phyloP scores from a whole-genome alignment of 2,113 vertebrate genomes.

The Polypterus senegalus region DNA sequence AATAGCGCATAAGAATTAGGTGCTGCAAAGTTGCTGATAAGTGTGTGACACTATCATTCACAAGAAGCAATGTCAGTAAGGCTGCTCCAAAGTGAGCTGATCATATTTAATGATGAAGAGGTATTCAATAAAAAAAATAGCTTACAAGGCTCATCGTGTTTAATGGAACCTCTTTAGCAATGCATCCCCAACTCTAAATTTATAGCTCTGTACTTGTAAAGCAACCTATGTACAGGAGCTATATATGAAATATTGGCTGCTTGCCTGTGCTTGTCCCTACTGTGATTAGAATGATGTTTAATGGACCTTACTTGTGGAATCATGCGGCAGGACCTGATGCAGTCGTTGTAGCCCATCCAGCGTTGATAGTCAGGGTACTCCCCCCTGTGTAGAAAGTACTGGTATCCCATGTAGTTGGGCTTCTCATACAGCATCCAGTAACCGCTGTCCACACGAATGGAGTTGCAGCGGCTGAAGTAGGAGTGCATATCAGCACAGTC shows the following conservation, averaged over 20 bases:
- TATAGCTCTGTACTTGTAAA: not conserved
- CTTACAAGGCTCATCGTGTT: too few species aligned
- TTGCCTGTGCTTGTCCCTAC: not conserved
- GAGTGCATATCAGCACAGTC: conserved; percentile 17
- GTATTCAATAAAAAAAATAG: too few species aligned
- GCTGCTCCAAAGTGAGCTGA: too few species aligned
- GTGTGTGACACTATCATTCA: not conserved
- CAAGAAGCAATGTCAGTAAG: not conserved
- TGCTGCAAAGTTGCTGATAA: not conserved
- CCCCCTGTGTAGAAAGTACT: conserved; percentile 19
- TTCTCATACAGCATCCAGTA: conserved; percentile 21
- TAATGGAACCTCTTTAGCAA: too few species aligned
- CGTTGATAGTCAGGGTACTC: conserved; percentile 23
- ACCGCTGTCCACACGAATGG: conserved; percentile 15
- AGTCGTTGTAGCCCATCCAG: conserved; percentile 12
- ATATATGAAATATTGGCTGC: not conserved
- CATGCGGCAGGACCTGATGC: conserved; percentile 11
- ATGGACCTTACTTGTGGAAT: conserved; percentile 13
- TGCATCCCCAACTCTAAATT: too few species aligned
- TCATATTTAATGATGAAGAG: too few species aligned
- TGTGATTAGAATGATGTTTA: not conserved
- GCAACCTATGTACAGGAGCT: not conserved
- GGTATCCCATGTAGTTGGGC: conserved; percentile 23
- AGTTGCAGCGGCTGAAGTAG: conserved; percentile 17
- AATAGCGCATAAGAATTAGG: not conserved